These are phyloP conservation scores for Candidula unifasciata DNA, from an alignment of 2,888 invertebrate species.

Conservation along the genomic window DNA sequence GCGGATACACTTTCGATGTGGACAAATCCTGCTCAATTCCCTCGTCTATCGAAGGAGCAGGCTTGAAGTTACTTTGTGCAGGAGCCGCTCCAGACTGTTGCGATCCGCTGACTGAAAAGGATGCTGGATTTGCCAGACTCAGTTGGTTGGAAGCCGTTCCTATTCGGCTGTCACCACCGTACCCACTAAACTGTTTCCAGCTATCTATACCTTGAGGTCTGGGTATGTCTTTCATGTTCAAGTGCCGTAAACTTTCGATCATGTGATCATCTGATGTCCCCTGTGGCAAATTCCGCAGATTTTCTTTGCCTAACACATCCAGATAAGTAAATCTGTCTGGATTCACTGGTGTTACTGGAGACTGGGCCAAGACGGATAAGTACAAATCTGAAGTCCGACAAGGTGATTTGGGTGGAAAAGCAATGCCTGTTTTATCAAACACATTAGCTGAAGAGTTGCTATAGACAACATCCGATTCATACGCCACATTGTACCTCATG, in stretches of 20 bases:
- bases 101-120: not conserved
- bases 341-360: not conserved
- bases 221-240: not conserved
- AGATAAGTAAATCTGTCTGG: not conserved
- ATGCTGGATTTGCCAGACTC: not conserved
- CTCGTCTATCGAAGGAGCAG: constrained; percentile 4
- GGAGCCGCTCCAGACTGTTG: not conserved
- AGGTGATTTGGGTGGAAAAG: not conserved
- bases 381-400: not conserved
- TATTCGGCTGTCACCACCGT: not conserved
- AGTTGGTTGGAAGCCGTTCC: not conserved
- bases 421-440: not conserved
- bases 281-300: constrained; percentile 25
- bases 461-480: constrained; percentile 1
- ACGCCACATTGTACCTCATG: not conserved
- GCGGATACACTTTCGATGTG: not conserved
- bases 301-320: constrained; percentile 10
- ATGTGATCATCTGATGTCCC: constrained; percentile 44
- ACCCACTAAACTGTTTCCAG: not conserved
- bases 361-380: not conserved
- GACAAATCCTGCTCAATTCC: constrained; percentile 19
- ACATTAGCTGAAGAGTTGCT: not conserved
- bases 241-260: constrained; percentile 31
- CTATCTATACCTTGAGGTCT: not conserved
- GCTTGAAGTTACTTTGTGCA: constrained; percentile 13